Conservation (phyloP, 35 echinoderm and acorn worm species). For the Eucidaris tribuloides region DNA sequence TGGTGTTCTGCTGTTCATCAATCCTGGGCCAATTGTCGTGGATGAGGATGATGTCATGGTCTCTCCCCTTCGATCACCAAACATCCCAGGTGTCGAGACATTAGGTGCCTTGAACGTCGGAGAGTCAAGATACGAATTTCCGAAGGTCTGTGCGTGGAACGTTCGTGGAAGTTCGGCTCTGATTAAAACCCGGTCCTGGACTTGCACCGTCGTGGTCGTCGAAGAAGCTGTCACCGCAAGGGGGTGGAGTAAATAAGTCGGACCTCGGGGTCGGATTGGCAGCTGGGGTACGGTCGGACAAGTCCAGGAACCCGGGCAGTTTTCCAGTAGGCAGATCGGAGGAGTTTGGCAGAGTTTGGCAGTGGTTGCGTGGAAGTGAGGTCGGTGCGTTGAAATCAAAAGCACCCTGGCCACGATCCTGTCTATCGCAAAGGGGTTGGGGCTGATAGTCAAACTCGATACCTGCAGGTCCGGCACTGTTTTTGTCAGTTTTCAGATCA, state of each 20-base stretch:
- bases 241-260: not conserved
- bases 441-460: not conserved
- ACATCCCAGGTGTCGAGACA: too few species aligned
- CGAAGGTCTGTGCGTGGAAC: too few species aligned
- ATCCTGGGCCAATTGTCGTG: too few species aligned
- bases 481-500: not conserved
- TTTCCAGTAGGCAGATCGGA: not conserved
- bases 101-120: too few species aligned
- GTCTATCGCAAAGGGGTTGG: not conserved
- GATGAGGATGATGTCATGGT: too few species aligned
- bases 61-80: too few species aligned
- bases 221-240: conserved; percentile 52
- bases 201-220: not conserved
- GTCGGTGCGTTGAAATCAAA: conserved; percentile 9
- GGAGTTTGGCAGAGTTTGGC: not conserved
- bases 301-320: not conserved
- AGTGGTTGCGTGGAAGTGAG: not conserved
- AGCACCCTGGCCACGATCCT: not conserved
- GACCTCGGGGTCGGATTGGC: not conserved
- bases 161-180: not conserved
- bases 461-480: not conserved
- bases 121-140: too few species aligned
- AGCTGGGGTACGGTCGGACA: not conserved
- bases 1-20: too few species aligned
- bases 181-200: not conserved